Evolutionary conservation across 2,888 invertebrate species (phyloP), one percentile per base, ranked within the genome.

Genomic region (Torymus auratus): DNA sequence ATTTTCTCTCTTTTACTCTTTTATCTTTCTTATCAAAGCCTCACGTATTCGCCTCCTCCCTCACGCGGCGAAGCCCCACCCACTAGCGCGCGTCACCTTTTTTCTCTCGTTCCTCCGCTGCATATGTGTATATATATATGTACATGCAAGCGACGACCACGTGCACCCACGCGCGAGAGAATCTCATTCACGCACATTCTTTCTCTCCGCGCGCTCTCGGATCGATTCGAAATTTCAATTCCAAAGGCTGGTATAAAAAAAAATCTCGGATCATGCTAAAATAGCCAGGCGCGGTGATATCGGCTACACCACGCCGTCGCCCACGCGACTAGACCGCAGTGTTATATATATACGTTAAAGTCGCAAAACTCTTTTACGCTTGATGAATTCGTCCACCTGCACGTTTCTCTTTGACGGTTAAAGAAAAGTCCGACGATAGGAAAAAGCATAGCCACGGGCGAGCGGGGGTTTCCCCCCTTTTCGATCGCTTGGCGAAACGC

Each of bases 1-100:
- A 65, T 80, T 82, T 74, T 80, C 77, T 82, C 76, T 82, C 58
- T 78, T 77, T 77, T 77, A 70, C 76, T 82, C 82, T 82, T 82
- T 73, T 80, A 80, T 80, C 80, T 77, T 73, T 82, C 82, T 74
- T 73, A 82, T 83, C 69, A 79, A 79, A 79, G 72, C 68, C 72
- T 78, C 65, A 70, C 78, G 55, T 78, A 41, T 41, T 60, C 62
- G 58, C 28, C 50, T 55, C 53, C 73, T 58, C 58, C 55, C 52
- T 17, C 10, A 15, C 15, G 58, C 15, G 5, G n/a, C 20, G 2
- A 10, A 11, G 1, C 50, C n/a, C 55, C 55, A 28, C 50, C 28
- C 64, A n/a, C 28, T 12, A 23, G n/a, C n/a, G 53, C 41, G 55
- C 53, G 41, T 28, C 72, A 73, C 20, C 56, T 64, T 75, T 60